Conservation (phyloP, 2,113 vertebrate species). For the Pseudorectes ferrugineus region DNA sequence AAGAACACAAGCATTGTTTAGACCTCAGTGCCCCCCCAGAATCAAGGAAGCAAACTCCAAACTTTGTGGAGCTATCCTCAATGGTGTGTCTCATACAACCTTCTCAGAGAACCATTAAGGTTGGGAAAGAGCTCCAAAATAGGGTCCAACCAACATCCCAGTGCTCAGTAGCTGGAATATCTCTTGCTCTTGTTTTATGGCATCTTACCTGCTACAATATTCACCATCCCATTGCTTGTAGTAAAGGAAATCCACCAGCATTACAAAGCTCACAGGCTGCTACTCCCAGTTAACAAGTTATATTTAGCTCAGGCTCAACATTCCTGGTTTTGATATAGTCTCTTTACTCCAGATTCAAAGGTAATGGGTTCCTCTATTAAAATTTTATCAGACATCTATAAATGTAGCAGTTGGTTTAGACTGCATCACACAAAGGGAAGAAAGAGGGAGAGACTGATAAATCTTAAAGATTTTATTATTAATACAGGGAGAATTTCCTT, state of each 20-base stretch:
- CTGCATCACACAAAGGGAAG: constrained; percentile 47
- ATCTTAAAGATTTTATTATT: constrained; percentile 75
- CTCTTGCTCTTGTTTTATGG: neutral
- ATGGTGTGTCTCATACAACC: fast-evolving
- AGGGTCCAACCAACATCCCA: neutral
- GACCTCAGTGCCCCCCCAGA: fast-evolving
- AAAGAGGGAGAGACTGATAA: constrained; percentile 68
- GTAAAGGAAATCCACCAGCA: neutral
- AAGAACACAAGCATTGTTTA: neutral
- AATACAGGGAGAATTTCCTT: constrained; percentile 73
- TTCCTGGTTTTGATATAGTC: constrained; percentile 42
- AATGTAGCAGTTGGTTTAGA: constrained; percentile 69
- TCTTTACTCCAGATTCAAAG: constrained; percentile 66
- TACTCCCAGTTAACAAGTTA: constrained; percentile 25
- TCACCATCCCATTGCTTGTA: neutral
- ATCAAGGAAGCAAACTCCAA: neutral
- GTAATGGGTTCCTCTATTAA: constrained; percentile 73
- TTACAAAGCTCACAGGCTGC: neutral
- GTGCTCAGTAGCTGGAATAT: neutral
- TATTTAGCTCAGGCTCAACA: constrained; percentile 43
- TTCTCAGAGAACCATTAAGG: neutral
- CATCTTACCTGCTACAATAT: neutral
- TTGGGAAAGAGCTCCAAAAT: neutral
- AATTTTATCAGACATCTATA: constrained; percentile 74
- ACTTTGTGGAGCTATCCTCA: fast-evolving